Evolutionary conservation across 2,797 vertebrate genomes (phyloP), one percentile per base, ranked within the genome.

Genomic region (Lagorchestes hirsutus): DNA sequence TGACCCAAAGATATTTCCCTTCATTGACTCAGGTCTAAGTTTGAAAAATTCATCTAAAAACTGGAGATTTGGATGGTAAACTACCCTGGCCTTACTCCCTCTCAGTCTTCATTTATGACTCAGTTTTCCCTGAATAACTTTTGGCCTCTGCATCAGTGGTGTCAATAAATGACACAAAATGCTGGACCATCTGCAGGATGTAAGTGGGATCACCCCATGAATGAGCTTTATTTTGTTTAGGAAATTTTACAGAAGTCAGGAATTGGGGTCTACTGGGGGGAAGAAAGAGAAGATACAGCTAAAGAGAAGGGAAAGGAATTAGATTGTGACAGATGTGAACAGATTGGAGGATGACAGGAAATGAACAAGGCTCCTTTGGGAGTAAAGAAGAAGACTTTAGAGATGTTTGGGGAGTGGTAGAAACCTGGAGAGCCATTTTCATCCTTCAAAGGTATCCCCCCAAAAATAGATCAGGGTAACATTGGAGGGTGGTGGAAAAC

Each of bases 391-490:
- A 93, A 57, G 56, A 62, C n/a, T 92, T 87, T n/a, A 46, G 40
- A 87, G 74, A 50, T 87, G 40, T 87, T 10, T 46, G 22, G 55
- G 55, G 90, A 93, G 11, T 55, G 31, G 55, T 67, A 92, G 57
- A 95, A 94, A 55, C 22, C 11, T 22, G 27, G 62, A 87, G 95
- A 95, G 11, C 18, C 62, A 16, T 91, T 92, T 90, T 87, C 92
- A 55, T 90, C 90, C 57, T 54, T 96, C 46, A 87, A 3, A 57
- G 93, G 14, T 92, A 50, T 0, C 54, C 1, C 34, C 54, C 91
- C 27, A 58, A 67, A 29, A 46, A 50, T 50, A 87, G 40, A 87
- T 50, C 40, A 46, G 22, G 40, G 10, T 91, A 95, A 93, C 56
- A 24, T 52, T 46, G 29, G 24, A 6, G n/a, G n/a, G 1, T 4